phyloP scores from a whole-genome alignment of 2,888 invertebrate genomes.

The Fragum sueziense region DNA sequence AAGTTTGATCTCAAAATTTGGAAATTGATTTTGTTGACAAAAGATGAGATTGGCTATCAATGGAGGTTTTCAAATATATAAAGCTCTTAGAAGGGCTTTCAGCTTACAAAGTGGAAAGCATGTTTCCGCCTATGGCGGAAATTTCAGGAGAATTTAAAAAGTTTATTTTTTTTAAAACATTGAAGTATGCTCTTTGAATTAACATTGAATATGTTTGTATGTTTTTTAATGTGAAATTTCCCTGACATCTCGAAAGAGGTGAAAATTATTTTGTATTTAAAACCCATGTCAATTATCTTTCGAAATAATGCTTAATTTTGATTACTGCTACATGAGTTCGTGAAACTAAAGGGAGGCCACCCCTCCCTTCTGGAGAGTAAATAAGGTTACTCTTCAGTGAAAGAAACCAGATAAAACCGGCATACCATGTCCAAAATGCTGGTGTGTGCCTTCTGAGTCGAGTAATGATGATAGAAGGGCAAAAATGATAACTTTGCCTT shows the following conservation, averaged over 20 bases:
- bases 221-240: slow-evolving; percentile 35
- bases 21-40: too few species aligned
- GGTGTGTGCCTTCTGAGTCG: slow-evolving; percentile 18
- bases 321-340: slow-evolving; percentile 21
- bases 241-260: slow-evolving; percentile 38
- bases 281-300: slow-evolving; percentile 8
- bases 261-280: slow-evolving; percentile 12
- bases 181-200: slow-evolving; percentile 27
- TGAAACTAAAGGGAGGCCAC: background rate
- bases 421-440: slow-evolving; percentile 56
- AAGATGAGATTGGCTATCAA: too few species aligned
- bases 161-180: slow-evolving; percentile 52
- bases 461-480: background rate
- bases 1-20: too few species aligned
- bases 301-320: slow-evolving; percentile 17
- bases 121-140: slow-evolving; percentile 42
- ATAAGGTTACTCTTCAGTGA: slow-evolving; percentile 34
- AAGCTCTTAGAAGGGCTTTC: slow-evolving; percentile 2
- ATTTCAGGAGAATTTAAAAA: slow-evolving; percentile 51
- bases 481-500: background rate
- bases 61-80: too few species aligned
- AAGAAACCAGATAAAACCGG: slow-evolving; percentile 23
- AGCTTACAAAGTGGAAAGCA: slow-evolving; percentile 10
- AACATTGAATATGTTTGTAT: slow-evolving; percentile 36
- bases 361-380: slow-evolving; percentile 6